phyloP scores from a whole-genome alignment of 2,888 invertebrate genomes.

The Stegana nigrithorax region DNA sequence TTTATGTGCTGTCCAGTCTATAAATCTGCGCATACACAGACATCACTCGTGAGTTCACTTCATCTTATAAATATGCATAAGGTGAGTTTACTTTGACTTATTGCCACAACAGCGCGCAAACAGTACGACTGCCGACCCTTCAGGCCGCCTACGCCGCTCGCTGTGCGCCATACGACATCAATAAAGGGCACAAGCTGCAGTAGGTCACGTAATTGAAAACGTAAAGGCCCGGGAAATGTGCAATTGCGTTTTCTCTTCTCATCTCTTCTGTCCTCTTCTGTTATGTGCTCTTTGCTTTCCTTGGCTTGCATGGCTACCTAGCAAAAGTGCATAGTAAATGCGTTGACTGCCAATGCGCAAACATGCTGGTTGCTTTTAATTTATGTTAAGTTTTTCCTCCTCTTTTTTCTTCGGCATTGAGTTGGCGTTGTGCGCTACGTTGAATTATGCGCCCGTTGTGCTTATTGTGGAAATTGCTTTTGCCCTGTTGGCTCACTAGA shows the following conservation, averaged over 20 bases:
- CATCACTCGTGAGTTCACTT: constrained; percentile 6
- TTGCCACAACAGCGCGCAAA: background rate
- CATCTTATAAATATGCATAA: constrained; percentile 16
- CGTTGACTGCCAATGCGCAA: background rate
- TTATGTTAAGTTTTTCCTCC: background rate
- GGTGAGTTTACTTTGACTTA: constrained; percentile 8
- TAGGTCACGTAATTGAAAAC: background rate
- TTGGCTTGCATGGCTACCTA: background rate
- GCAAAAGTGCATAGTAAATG: background rate
- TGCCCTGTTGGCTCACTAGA: too few relatives aligned
- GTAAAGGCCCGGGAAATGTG: background rate
- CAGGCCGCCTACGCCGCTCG: background rate
- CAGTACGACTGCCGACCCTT: background rate
- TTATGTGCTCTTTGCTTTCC: background rate
- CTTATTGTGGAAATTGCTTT: too few relatives aligned
- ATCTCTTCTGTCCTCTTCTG: background rate
- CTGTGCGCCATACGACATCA: too few relatives aligned
- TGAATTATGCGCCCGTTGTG: background rate
- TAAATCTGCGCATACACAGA: background rate
- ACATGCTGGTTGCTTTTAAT: background rate
- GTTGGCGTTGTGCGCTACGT: background rate
- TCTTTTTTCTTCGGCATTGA: background rate
- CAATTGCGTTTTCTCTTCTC: too few relatives aligned
- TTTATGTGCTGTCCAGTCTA: background rate
- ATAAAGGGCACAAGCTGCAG: background rate